Conservation (phyloP, 2,113 vertebrate species). For the Cromileptes altivelis region DNA sequence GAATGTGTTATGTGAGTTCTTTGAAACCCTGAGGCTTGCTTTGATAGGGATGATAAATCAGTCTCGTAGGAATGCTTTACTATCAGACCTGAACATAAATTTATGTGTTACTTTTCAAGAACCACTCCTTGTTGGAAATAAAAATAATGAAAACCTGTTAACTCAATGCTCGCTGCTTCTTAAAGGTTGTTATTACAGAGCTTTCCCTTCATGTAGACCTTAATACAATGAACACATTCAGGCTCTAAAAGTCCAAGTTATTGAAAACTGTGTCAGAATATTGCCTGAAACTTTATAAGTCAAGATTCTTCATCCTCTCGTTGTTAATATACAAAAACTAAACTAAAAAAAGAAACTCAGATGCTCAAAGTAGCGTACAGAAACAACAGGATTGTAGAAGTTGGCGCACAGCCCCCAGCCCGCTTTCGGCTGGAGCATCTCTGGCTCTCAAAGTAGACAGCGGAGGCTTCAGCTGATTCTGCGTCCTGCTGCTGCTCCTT, state of each 20-base stretch:
- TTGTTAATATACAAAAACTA: slow-evolving; percentile 3
- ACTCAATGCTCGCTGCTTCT: slow-evolving; percentile 12
- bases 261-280: slow-evolving; percentile 21
- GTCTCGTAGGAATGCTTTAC: slow-evolving; percentile 70
- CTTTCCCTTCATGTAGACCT: slow-evolving; percentile 33
- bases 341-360: neutral
- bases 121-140: slow-evolving; percentile 49
- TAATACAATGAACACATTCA: neutral
- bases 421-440: slow-evolving; percentile 36
- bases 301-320: neutral
- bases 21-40: slow-evolving; percentile 62
- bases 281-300: neutral
- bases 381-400: slow-evolving; percentile 35
- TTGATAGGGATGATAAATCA: slow-evolving; percentile 75
- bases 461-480: slow-evolving; percentile 23
- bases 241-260: neutral
- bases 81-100: slow-evolving; percentile 67
- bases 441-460: slow-evolving; percentile 42
- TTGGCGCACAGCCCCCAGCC: slow-evolving; percentile 37
- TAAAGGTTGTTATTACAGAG: slow-evolving; percentile 9
- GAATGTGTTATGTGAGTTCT: slow-evolving; percentile 52
- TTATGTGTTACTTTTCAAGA: slow-evolving; percentile 56
- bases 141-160: slow-evolving; percentile 28
- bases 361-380: slow-evolving; percentile 10
- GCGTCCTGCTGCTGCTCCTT: slow-evolving; percentile 25